Evolutionary conservation across 2,797 vertebrate genomes (phyloP), one percentile per base, ranked within the genome.

Genomic region (Crenichthys baileyi): DNA sequence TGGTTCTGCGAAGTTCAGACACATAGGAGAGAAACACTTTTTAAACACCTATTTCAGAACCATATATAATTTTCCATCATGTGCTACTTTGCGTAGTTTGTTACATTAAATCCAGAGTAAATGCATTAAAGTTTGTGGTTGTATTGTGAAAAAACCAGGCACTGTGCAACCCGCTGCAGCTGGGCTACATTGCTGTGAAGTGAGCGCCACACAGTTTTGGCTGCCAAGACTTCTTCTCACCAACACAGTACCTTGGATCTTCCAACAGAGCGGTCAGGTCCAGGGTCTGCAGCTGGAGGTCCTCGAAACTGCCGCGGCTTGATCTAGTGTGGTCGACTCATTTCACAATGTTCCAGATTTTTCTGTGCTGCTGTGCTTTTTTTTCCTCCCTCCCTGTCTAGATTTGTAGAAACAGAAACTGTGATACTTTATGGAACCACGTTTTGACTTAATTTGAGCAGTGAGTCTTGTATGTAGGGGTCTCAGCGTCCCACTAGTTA

Each of bases 111-210:
- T 9, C 31, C 31, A 65, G 15, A 65, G 7, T 65, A 65, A 39
- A 65, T 65, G 20, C 13, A 22, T 58, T 39, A 8, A 4, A 65
- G 36, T 39, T 65, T 39, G 31, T 22, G 61, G 18, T 65, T 65
- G 2, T 20, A 39, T 22, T 39, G 31, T 65, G 61, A 31, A 39
- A 22, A 65, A 65, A 31, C 24, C 13, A 67, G 7, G 13, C 7
- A 31, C 26, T 50, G 44, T 4, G 12, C 5, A 12, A n/a, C 71
- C 75, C 20, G n/a, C 71, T 84, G n/a, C 73, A 83, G 85, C 90
- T 87, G 88, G 91, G 88, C 85, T 87, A 79, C 83, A 81, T 83
- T 83, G 51, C 70, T 78, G 76, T 75, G 73, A 60, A 51, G 72
- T 85, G 75, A 76, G 56, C 76, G 80, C 79, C 74, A 77, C 16